phyloP scores from a whole-genome alignment of 2,113 vertebrate species.

The Oreotrochilus melanogaster region DNA sequence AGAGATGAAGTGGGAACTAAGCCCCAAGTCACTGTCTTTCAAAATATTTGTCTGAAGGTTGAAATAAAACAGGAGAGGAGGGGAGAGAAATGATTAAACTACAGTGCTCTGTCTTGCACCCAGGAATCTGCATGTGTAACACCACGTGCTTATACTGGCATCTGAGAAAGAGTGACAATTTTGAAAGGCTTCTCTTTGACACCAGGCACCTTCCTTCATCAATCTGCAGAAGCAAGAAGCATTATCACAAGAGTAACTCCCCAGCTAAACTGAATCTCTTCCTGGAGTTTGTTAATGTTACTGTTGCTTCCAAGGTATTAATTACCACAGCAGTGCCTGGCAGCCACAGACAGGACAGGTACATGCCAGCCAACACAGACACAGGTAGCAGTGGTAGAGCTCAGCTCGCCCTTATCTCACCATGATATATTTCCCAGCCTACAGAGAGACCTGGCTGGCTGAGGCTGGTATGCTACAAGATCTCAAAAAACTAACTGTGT shows the following conservation, averaged over 20 bases:
- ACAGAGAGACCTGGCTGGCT: background rate
- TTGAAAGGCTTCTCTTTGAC: background rate
- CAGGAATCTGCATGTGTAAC: background rate
- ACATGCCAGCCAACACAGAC: background rate
- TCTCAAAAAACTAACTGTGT: background rate
- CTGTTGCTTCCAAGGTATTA: background rate
- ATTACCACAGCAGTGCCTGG: background rate
- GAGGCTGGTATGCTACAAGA: background rate
- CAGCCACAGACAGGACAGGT: background rate
- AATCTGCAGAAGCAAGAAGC: background rate
- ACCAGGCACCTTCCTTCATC: background rate
- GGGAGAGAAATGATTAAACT: background rate
- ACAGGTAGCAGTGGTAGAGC: background rate
- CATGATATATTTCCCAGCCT: background rate
- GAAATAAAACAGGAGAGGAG: background rate
- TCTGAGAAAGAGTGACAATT: background rate
- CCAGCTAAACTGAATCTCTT: background rate
- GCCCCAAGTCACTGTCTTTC: background rate
- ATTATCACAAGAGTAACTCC: background rate
- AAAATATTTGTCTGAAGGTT: background rate
- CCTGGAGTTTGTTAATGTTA: background rate
- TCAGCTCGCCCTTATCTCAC: background rate
- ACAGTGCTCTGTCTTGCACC: background rate
- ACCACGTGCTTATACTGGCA: background rate
- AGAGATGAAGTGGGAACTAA: background rate